These are phyloP conservation scores for Cavia aperea DNA, from an alignment of 2,113 vertebrate genomes.

Conservation along the genomic window DNA sequence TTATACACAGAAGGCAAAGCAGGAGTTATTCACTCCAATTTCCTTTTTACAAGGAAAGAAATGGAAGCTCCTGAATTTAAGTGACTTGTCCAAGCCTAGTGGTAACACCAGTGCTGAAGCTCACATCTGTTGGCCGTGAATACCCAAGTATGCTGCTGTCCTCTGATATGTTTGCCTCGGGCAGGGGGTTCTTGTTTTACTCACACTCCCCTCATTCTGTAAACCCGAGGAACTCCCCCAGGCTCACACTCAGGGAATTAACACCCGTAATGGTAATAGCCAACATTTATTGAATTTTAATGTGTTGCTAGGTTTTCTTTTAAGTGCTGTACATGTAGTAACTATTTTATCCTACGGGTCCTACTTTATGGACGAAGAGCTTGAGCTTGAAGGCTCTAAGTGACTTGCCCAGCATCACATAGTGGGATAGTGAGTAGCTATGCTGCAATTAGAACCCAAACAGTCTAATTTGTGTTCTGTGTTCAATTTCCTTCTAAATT, in stretches of 20 bases:
- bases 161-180: neutral
- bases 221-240: neutral
- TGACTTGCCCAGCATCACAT: neutral
- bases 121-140: neutral
- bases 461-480: neutral
- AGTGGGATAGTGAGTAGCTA: neutral
- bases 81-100: slow-evolving; percentile 22
- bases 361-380: slow-evolving; percentile 36
- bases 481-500: neutral
- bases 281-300: neutral
- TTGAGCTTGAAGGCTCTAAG: neutral
- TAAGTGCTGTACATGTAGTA: neutral
- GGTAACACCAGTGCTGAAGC: slow-evolving; percentile 8
- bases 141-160: neutral
- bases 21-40: neutral
- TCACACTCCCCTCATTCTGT: neutral
- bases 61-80: slow-evolving; percentile 51
- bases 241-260: neutral
- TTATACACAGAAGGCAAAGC: neutral
- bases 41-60: slow-evolving; percentile 57
- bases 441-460: neutral
- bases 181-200: neutral
- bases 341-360: neutral
- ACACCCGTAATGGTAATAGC: neutral
- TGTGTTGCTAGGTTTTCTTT: neutral